Evolutionary conservation across 2,797 vertebrate genomes (phyloP).

Genomic region (Hapalemur alaotrensis): DNA sequence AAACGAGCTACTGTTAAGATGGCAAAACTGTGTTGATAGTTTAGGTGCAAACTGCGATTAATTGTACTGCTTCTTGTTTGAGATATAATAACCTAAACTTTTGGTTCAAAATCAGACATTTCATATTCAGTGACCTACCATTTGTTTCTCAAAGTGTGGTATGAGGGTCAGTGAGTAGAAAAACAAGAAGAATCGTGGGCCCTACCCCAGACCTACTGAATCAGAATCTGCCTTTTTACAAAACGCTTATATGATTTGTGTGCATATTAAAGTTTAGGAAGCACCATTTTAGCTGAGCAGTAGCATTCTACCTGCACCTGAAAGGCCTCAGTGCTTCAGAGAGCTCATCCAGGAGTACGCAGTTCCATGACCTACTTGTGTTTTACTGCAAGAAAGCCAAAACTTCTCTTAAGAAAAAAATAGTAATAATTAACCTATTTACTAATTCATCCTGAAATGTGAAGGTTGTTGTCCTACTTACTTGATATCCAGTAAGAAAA

Average conservation of each 20-base stretch:
- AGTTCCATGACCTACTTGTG: not conserved
- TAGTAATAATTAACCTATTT: not conserved
- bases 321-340: not conserved
- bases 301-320: not conserved
- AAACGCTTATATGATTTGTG: not conserved
- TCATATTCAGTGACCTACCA: no score
- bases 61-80: no score
- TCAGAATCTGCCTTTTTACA: not conserved
- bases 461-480: not conserved
- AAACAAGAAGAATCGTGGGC: not conserved
- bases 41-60: no score
- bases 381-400: not conserved
- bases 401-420: not conserved
- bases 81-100: no score
- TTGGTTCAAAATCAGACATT: no score
- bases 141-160: not conserved
- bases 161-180: not conserved
- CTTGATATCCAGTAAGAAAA: not conserved
- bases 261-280: not conserved
- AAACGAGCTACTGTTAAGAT: no score
- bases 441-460: not conserved
- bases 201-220: not conserved
- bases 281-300: not conserved
- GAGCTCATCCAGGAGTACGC: not conserved
- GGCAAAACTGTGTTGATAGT: no score